Base-by-base conservation (phyloP, 2,113 vertebrate genomes). In the Herpetotheres cachinnans region DNA sequence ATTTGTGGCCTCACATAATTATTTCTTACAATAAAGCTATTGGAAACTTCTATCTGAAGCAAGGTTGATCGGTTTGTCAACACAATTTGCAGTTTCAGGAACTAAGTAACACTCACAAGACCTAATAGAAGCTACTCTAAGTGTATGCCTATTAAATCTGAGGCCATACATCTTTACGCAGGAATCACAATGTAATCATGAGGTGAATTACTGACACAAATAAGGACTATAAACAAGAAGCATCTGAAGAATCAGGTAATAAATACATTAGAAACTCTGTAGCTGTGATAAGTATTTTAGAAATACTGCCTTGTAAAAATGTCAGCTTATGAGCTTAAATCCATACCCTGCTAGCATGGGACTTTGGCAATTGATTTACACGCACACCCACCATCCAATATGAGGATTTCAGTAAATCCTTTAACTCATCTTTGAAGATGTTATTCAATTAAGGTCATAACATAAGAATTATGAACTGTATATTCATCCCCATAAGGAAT, bases 21-120 rank as follows among this genome's bases (percentile, higher is more conserved):
- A 88, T 55, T 93, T 95, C 54, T 89, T 84, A 95, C 65, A 95
- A 89, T 65, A 86, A 93, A 93, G 59, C 77, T 89, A 72, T 70
- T 58, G 67, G 46, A 95, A 94, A 85, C 38, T 52, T 89, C 56
- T 86, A 8, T 82, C 62, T 87, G 62, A 93, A 92, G 55, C 3
- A 10, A 81, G 16, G 59, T 86, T 89, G 52, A 90, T 76, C 61
- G 86, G 76, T 92, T 82, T 95, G 89, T 90, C 83, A 93, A 78
- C 54, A 90, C 17, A 93, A 69, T 91, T 90, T 87, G n/a, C 81
- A 85, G 40, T 84, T 89, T 89, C 54, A 85, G 70, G 36, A 82
- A 67, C 32, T 26, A 89, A 83, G 71, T 27, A 92, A 84, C 27
- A 59, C 46, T 72, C 54, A 69, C 22, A 91, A 94, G 81, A 89